These are phyloP conservation scores for Orthosia gracilis DNA, from an alignment of 2,888 invertebrate genomes.

Conservation along the genomic window DNA sequence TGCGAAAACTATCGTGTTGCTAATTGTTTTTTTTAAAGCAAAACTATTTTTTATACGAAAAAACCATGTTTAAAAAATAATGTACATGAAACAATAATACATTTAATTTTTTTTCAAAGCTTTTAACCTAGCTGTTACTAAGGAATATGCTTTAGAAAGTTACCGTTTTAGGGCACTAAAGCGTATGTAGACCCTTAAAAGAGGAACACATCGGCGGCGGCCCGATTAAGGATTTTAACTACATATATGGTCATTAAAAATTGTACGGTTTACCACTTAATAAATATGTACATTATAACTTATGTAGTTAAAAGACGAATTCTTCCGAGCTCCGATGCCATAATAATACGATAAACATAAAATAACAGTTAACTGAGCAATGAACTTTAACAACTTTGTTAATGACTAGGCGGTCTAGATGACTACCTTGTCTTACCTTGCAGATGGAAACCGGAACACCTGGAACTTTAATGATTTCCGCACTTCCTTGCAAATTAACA, in stretches of 20 bases:
- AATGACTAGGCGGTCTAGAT: conserved; percentile 34
- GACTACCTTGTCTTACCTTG: conserved; percentile 52
- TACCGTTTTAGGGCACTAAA: too few relatives aligned
- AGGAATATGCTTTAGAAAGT: too few relatives aligned
- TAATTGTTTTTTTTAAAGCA: too few relatives aligned
- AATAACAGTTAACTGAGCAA: conserved; percentile 11
- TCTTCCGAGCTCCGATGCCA: not conserved
- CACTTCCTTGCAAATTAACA: conserved; percentile 51
- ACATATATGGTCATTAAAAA: not conserved
- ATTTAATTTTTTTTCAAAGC: too few relatives aligned
- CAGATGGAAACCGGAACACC: conserved; percentile 32
- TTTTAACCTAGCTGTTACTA: too few relatives aligned
- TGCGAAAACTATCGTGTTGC: too few relatives aligned
- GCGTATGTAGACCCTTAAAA: too few relatives aligned
- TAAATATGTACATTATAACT: not conserved
- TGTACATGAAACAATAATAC: too few relatives aligned
- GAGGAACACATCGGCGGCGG: too few relatives aligned
- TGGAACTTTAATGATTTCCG: conserved; percentile 60
- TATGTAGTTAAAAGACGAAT: not conserved
- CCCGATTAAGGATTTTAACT: not conserved
- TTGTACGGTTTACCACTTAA: not conserved
- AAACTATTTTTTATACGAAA: too few relatives aligned
- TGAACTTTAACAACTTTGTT: conserved; percentile 42
- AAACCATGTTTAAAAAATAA: too few relatives aligned
- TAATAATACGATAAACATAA: conserved; percentile 23